phyloP scores from a whole-genome alignment of 2,888 invertebrate genomes.

The Bombylius discolor region DNA sequence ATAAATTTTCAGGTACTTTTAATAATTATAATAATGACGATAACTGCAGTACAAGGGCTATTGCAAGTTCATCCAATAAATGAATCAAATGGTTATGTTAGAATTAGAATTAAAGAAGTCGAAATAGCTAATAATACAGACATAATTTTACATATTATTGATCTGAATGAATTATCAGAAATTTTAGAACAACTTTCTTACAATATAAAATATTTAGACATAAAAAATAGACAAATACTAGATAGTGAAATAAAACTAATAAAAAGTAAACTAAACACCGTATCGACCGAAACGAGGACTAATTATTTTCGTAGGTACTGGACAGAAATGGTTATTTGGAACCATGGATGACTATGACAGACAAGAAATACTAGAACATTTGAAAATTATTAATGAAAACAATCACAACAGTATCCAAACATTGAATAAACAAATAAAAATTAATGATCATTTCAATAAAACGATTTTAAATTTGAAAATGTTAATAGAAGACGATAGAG shows the following conservation, averaged over 20 bases:
- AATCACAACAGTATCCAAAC: background rate
- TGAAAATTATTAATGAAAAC: background rate
- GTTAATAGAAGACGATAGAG: slow-evolving; percentile 5
- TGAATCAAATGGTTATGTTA: background rate
- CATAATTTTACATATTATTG: background rate
- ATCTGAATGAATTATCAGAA: no score
- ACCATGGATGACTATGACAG: slow-evolving; percentile 4
- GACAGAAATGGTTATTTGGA: background rate
- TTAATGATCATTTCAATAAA: slow-evolving; percentile 2
- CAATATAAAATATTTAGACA: slow-evolving; percentile 3
- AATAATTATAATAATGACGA: background rate
- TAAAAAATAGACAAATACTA: background rate
- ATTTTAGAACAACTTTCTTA: no score
- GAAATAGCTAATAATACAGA: background rate
- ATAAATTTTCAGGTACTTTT: background rate
- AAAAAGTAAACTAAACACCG: background rate
- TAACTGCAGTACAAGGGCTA: background rate
- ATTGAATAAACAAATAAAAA: background rate
- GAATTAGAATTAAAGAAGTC: background rate
- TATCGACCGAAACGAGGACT: slow-evolving; percentile 2
- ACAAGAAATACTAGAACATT: slow-evolving; percentile 2
- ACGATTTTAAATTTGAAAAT: slow-evolving; percentile 3
- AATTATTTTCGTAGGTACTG: background rate
- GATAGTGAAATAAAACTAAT: background rate
- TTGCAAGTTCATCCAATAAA: background rate